Base-by-base conservation (phyloP, 2,888 invertebrate species). In the Eucriotettix oculatus region DNA sequence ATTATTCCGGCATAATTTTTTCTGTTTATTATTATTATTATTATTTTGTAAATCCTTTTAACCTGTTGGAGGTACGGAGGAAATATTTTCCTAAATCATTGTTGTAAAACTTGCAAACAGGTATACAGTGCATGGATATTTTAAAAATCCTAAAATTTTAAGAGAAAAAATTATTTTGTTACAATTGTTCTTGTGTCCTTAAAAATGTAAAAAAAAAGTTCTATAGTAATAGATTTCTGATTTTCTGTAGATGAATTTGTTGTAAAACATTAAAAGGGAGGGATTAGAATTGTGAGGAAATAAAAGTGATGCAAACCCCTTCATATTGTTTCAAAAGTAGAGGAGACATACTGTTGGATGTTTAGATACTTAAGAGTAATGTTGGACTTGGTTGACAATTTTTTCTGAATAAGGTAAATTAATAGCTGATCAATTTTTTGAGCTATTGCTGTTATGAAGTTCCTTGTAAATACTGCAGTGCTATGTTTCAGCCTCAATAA, bases 401-500 rank as follows among this genome's bases (percentile, higher is more conserved):
- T 48, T 48, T 48, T 48, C 48, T 48, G 48, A 48, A 48, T 48
- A n/a, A 48, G 48, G 48, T 48, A 48, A 48, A 48, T 48, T 48
- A 48, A 48, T 12, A 48, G 48, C 48, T 48, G n/a, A 48, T 48
- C 12, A 48, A 48, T n/a, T 48, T 48, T 48, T 48, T 48, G n/a
- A 48, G 48, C 48, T 48, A 48, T 48, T 48, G 48, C 48, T 48
- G 48, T 48, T 48, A 56, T 57, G 58, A 59, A 64, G 63, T 64
- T 64, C 63, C 63, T 64, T 64, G 64, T 64, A 64, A 60, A 63
- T 64, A 64, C 57, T 63, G 58, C 55, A 57, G 59, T 60, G 62
- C 65, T 65, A 65, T 64, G 64, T 63, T 65, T 64, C 65, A 65
- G 65, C 65, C 65, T 65, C 65, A 55, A 16, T 17, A 59, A 55